These are phyloP conservation scores for Kradibia gibbosae DNA, from an alignment of 1,140 invertebrate species.

Conservation along the genomic window DNA sequence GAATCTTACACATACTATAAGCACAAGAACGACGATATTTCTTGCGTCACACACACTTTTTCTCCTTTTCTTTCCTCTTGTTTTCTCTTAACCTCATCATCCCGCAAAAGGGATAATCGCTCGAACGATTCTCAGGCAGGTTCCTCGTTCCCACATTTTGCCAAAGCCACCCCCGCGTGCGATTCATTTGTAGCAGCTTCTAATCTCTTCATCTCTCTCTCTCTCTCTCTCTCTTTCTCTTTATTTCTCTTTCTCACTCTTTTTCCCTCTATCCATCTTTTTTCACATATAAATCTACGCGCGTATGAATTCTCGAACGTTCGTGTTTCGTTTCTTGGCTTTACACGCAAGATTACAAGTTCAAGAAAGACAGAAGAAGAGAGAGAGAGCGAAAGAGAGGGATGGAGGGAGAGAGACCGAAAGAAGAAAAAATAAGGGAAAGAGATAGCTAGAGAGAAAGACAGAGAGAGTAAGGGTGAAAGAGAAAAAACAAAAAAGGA, in stretches of 20 bases:
- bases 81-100: conserved; percentile 16
- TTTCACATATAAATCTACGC: conserved; percentile 35
- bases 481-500: conserved; percentile 33
- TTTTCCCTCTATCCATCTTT: conserved; percentile 26
- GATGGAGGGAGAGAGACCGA: conserved; percentile 50
- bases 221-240: conserved; percentile 25
- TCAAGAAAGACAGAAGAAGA: conserved; percentile 51
- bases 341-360: conserved; percentile 35
- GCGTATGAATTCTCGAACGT: conserved; percentile 41
- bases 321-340: conserved; percentile 18
- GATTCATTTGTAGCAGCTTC: conserved; percentile 30
- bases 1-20: not conserved
- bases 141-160: conserved; percentile 72
- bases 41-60: conserved; percentile 25
- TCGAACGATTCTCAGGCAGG: conserved; percentile 51
- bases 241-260: conserved; percentile 29
- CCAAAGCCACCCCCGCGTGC: conserved; percentile 69
- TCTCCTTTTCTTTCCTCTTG: not conserved
- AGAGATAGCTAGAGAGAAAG: conserved; percentile 28
- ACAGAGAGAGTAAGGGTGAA: conserved; percentile 14
- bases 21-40: conserved; percentile 13
- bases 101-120: conserved; percentile 41
- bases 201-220: conserved; percentile 54
- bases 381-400: conserved; percentile 14
- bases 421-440: conserved; percentile 16